phyloP scores from a whole-genome alignment of 2,797 vertebrate species.

The Megaceryle alcyon region DNA sequence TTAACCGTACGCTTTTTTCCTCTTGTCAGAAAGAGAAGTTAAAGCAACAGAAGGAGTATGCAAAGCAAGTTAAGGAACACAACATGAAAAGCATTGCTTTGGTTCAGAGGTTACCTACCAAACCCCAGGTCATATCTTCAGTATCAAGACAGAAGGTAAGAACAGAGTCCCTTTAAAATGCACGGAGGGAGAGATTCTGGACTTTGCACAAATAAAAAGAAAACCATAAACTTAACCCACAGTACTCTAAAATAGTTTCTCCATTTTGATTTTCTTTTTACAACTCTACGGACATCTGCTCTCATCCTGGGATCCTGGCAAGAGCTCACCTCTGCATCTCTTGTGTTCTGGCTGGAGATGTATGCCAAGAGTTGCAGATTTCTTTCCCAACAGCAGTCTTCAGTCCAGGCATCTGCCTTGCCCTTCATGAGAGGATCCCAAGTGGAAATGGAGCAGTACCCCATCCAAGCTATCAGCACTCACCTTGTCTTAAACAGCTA shows the following conservation, averaged over 20 bases:
- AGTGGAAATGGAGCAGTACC: background rate
- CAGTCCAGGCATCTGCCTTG: background rate
- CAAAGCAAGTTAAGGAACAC: conserved; percentile 84
- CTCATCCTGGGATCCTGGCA: background rate
- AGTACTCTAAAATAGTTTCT: background rate
- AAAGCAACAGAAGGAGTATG: conserved; percentile 87
- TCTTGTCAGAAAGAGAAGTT: conserved; percentile 86
- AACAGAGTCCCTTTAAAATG: background rate
- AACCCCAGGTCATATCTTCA: conserved; percentile 58
- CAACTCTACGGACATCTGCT: background rate
- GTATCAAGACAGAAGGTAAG: conserved; percentile 86
- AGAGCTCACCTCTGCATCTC: background rate
- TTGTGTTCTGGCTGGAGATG: background rate
- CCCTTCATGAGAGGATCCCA: background rate
- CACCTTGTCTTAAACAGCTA: background rate
- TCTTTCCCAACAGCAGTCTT: background rate
- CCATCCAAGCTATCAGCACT: background rate
- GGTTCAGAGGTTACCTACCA: conserved; percentile 71
- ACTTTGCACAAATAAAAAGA: background rate
- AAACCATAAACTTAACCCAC: background rate
- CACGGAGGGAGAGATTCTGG: background rate
- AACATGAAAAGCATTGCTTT: conserved; percentile 83
- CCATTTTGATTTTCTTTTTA: background rate
- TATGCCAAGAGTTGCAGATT: background rate
- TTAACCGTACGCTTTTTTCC: background rate